Percentiles rank a stretch among this genome's conserved stretches.
Conservation (phyloP, 2,888 invertebrate species). For the Habroteleia sp. region DNA sequence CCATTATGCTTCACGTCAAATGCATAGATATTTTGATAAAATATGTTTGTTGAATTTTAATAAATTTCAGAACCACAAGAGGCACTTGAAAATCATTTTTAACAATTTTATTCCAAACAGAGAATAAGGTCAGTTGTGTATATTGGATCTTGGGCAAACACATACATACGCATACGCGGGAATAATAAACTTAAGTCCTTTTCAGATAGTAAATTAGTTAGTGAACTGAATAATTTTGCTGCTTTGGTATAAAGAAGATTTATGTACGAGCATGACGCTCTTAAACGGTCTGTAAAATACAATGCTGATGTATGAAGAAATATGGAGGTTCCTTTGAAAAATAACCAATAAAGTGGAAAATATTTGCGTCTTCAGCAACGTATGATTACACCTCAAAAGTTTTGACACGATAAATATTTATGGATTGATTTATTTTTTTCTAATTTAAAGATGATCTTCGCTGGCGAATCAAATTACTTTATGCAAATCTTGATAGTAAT, state of each 20-base stretch:
- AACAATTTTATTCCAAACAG: no score
- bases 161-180: no score
- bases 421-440: constrained; percentile 1
- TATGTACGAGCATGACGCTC: constrained; percentile 31
- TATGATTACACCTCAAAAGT: constrained; percentile 30
- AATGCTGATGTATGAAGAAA: constrained; percentile 48
- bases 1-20: neutral
- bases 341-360: constrained; percentile 43
- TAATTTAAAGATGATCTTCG: no score
- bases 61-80: no score
- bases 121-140: no score
- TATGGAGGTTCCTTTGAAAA: constrained; percentile 35
- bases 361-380: neutral
- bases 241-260: constrained; percentile 45
- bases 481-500: no score
- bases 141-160: no score
- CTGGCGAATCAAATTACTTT: no score
- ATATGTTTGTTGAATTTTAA: no score
- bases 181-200: constrained; percentile 26
- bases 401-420: constrained; percentile 29
- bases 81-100: no score
- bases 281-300: constrained; percentile 49
- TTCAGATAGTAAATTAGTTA: constrained; percentile 31
- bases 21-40: no score
- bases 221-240: constrained; percentile 42